Evolutionary conservation across 2,888 invertebrate species (phyloP).

Genomic region (Caenorhabditis plicata): DNA sequence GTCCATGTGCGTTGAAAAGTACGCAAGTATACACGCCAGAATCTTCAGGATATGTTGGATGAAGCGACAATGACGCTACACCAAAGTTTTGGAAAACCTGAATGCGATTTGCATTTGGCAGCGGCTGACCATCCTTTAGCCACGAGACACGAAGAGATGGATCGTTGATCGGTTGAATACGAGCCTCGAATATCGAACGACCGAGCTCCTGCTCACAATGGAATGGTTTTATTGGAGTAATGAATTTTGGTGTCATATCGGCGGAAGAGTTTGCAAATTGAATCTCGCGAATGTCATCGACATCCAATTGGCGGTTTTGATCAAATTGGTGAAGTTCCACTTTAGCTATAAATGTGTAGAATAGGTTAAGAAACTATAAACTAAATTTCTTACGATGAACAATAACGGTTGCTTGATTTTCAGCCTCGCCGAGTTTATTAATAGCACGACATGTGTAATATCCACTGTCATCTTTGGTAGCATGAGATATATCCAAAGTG

Average conservation of each 20-base stretch:
- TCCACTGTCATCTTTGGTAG: slow-evolving; percentile 77
- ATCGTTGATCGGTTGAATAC: slow-evolving; percentile 89
- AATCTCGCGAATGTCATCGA: slow-evolving; percentile 62
- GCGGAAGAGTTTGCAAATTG: slow-evolving; percentile 42
- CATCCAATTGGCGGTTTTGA: slow-evolving; percentile 50
- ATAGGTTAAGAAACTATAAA: not conserved
- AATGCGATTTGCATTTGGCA: slow-evolving; percentile 67
- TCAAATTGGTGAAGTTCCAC: slow-evolving; percentile 39
- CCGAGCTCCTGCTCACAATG: slow-evolving; percentile 71
- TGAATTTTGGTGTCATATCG: slow-evolving; percentile 51
- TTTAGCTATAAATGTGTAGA: slow-evolving; percentile 26
- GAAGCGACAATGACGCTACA: slow-evolving; percentile 60
- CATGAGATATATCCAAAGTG: slow-evolving; percentile 79
- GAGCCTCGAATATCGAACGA: slow-evolving; percentile 88
- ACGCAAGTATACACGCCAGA: slow-evolving; percentile 81
- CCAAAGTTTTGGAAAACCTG: slow-evolving; percentile 64
- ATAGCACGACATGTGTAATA: slow-evolving; percentile 91
- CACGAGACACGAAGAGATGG: slow-evolving; percentile 75
- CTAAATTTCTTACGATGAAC: slow-evolving; percentile 40
- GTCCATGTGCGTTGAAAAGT: slow-evolving; percentile 70
- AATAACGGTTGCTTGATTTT: slow-evolving; percentile 72
- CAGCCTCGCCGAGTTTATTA: slow-evolving; percentile 92
- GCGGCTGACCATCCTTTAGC: slow-evolving; percentile 67
- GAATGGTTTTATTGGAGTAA: slow-evolving; percentile 48
- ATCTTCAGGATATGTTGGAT: slow-evolving; percentile 79